Conservation (phyloP, 2,888 invertebrate species). For the Orchestes rusci region DNA sequence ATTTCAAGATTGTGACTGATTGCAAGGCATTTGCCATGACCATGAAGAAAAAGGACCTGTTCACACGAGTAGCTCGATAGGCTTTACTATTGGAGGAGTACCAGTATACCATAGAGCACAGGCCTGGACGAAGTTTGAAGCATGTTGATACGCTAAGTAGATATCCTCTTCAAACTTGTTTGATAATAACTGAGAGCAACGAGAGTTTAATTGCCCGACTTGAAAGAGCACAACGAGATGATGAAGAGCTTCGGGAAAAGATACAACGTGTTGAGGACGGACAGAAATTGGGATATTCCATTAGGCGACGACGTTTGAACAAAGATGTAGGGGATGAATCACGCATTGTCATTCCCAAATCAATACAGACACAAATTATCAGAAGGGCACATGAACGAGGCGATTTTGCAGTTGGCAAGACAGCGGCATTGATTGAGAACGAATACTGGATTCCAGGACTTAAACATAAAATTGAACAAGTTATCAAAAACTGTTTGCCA, state of each 20-base stretch:
- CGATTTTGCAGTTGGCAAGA: conserved; percentile 21
- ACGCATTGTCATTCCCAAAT: conserved; percentile 31
- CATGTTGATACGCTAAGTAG: no score
- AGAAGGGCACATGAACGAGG: conserved; percentile 35
- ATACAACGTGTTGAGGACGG: conserved; percentile 23
- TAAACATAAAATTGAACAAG: no score
- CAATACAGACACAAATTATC: conserved; percentile 37
- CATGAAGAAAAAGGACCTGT: conserved; percentile 32
- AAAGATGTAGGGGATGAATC: conserved; percentile 24
- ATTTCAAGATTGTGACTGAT: conserved; percentile 15
- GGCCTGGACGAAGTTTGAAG: no score
- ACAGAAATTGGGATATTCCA: conserved; percentile 14
- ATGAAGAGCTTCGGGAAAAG: no score
- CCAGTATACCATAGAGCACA: conserved; percentile 29
- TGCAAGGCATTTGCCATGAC: conserved; percentile 33
- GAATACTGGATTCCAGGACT: no score
- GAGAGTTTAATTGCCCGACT: conserved; percentile 9
- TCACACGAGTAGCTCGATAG: conserved; percentile 33
- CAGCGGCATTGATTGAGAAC: background rate
- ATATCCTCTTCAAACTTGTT: conserved; percentile 26
- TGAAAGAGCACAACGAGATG: conserved; percentile 21
- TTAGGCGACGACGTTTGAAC: conserved; percentile 26
- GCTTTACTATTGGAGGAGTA: conserved; percentile 32
- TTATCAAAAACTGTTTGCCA: background rate
- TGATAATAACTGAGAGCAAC: background rate